Evolutionary conservation across 2,113 vertebrate genomes (phyloP).

Genomic region (Heptranchias perlo): DNA sequence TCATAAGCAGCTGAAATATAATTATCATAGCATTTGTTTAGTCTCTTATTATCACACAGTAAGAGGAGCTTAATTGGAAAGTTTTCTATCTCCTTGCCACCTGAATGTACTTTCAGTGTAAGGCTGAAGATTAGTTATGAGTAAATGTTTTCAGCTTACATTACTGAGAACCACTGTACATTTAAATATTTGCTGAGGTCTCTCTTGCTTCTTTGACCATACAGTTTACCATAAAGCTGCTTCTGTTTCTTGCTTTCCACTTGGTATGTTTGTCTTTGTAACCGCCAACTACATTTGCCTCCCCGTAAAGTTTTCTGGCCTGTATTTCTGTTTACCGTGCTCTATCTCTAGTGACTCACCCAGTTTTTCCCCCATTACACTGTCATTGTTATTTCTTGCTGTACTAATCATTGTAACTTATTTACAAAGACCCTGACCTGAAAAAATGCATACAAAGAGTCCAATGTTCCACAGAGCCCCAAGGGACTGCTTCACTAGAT

Average conservation of each 20-base stretch:
- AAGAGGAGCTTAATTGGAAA: not conserved
- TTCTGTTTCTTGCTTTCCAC: not conserved
- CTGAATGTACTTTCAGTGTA: not conserved
- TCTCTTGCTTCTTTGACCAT: not conserved
- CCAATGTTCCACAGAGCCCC: not conserved
- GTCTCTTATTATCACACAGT: not conserved
- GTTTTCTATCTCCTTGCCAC: not conserved
- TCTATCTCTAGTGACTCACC: not conserved
- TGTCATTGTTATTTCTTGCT: not conserved
- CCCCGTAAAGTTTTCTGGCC: not conserved
- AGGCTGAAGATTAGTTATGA: not conserved
- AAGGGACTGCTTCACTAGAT: not conserved
- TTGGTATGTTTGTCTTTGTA: not conserved
- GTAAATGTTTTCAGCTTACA: not conserved
- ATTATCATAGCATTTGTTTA: not conserved
- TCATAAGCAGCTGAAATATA: not conserved
- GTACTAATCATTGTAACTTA: not conserved
- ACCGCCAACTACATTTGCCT: not conserved
- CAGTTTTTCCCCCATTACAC: not conserved
- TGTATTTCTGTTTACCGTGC: not conserved
- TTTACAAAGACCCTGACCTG: too few species aligned
- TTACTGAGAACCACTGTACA: not conserved
- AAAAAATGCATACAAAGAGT: not conserved
- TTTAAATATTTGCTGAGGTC: not conserved
- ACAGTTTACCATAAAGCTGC: too few species aligned